These are phyloP conservation scores for Pristionchus arcanus DNA, from an alignment of 2,888 invertebrate genomes.

Conservation along the genomic window DNA sequence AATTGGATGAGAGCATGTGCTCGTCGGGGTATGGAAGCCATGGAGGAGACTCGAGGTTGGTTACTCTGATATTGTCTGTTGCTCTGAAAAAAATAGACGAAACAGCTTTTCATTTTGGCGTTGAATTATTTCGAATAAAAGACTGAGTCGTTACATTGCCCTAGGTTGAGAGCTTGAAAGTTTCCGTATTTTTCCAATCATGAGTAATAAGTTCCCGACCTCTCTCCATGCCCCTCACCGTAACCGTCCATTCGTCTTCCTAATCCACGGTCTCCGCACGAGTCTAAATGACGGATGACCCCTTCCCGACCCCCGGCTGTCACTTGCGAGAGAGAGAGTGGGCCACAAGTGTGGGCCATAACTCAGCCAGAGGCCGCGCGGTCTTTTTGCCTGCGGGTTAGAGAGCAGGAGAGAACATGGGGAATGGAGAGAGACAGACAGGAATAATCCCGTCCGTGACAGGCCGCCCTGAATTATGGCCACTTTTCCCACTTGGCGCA, in stretches of 20 bases:
- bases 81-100: too few species aligned
- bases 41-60: slow-evolving; percentile 20
- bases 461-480: slow-evolving; percentile 25
- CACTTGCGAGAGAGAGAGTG: slow-evolving; percentile 13
- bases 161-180: too few species aligned
- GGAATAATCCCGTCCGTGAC: slow-evolving; percentile 18
- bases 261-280: slow-evolving; percentile 34
- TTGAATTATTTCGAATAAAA: neutral
- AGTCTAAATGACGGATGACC: slow-evolving; percentile 46
- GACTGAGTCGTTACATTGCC: too few species aligned
- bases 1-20: slow-evolving; percentile 52
- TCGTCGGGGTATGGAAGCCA: slow-evolving; percentile 50
- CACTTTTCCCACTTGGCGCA: slow-evolving; percentile 22
- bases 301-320: slow-evolving; percentile 6
- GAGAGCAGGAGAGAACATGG: neutral
- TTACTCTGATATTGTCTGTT: too few species aligned
- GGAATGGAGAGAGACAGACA: slow-evolving; percentile 8
- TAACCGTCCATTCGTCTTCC: neutral
- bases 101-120: neutral
- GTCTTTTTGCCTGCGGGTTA: slow-evolving; percentile 45
- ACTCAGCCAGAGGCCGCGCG: slow-evolving; percentile 12
- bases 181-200: too few species aligned
- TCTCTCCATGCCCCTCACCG: neutral
- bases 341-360: slow-evolving; percentile 48
- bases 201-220: neutral